Evolutionary conservation across 2,888 invertebrate genomes (phyloP).

Genomic region (Ernsta delagoae): DNA sequence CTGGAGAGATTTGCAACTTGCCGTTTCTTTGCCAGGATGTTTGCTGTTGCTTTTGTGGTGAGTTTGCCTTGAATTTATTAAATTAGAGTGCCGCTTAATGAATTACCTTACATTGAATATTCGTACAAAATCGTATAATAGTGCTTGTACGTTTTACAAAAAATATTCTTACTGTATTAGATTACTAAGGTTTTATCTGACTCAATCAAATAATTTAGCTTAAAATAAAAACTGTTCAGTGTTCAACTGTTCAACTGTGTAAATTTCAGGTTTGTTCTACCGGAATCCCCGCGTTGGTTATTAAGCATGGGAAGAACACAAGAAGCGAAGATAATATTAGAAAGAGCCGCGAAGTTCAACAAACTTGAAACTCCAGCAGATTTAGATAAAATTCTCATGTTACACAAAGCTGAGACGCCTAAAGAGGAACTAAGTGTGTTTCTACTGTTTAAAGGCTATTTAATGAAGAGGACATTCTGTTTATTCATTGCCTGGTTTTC

Average conservation of each 20-base stretch:
- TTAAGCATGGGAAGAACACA: conserved; percentile 89
- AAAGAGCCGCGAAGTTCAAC: conserved; percentile 88
- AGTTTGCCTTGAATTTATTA: conserved; percentile 49
- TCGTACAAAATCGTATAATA: no score
- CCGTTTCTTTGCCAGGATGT: conserved; percentile 89
- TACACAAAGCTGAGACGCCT: conserved; percentile 70
- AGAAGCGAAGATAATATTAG: conserved; percentile 87
- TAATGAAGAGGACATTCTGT: conserved; percentile 88
- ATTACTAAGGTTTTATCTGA: no score
- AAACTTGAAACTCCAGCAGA: conserved; percentile 87
- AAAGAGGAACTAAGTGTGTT: conserved; percentile 83
- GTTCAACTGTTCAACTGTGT: no score
- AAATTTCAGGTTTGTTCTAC: conserved; percentile 87
- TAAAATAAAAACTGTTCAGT: neutral
- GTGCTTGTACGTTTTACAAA: no score
- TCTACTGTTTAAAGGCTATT: conserved; percentile 87
- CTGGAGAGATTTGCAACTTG: conserved; percentile 89
- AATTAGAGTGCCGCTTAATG: no score
- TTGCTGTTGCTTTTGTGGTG: conserved; percentile 88
- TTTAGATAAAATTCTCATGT: conserved; percentile 88
- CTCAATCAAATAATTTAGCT: no score
- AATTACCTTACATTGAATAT: no score
- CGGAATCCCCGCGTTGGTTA: conserved; percentile 93
- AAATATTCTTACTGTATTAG: no score
- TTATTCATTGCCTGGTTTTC: conserved; percentile 91